Evolutionary conservation across 2,113 vertebrate genomes (phyloP), one percentile per base, ranked within the genome.

Genomic region (Egretta garzetta): DNA sequence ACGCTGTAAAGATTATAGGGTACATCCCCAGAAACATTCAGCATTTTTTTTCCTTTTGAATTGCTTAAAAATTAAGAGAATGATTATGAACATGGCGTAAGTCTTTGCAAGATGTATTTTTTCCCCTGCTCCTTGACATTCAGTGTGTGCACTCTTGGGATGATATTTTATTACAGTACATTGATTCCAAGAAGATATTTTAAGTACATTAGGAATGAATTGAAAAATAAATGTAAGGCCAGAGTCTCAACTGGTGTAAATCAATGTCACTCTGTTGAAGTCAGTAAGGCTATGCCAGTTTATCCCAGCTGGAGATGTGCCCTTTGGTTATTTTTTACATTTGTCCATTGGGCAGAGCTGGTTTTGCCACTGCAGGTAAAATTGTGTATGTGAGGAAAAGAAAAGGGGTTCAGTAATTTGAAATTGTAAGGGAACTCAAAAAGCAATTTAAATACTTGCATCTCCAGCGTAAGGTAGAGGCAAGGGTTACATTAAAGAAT

Each of bases 1-100:
- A 95, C 92, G 96, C 96, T 97, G 92, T 95, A 95, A 95, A 97
- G 95, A 98, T 97, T 97, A 97, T 95, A 98, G 97, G 94, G 88
- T 97, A 41, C 87, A 76, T 91, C 62, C 80, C 23, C 33, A 94
- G 91, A 97, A 96, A 95, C 91, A 93, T 72, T 95, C 94, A 93
- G 96, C 87, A 41, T 23, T 88, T 95, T 96, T 95, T 96, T 80
- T 17, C 43, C 67, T 70, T 90, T 96, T 96, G 94, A 96, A 94
- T 96, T 85, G 93, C 94, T 90, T 83, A 93, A 96, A 96, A 96
- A 88, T 95, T 96, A 94, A 84, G 76, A 80, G 76, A 97, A 94
- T 92, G 35, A 91, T 96, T 92, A 93, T 87, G 67, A 96, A 93
- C 55, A 7, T 77, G 52, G 55, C 32, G 22, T 59, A 80, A 89